Base-by-base conservation (phyloP, 2,888 invertebrate genomes). In the Chirona hameri region DNA sequence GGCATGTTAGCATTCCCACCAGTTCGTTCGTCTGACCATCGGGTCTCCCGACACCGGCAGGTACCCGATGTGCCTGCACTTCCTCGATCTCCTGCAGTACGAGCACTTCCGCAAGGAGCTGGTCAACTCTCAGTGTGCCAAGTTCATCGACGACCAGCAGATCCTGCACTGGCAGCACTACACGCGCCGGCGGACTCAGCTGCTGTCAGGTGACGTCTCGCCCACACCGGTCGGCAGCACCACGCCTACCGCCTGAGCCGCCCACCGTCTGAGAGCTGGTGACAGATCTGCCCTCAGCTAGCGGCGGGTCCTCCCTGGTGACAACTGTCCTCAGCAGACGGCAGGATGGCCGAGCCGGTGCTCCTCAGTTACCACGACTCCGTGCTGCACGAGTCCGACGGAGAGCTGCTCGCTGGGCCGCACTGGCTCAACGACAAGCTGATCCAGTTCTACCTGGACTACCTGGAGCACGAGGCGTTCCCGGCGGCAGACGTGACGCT, bases 141-240 rank as follows among this genome's bases (percentile, higher is more conserved):
- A 98, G 88, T 99, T 98, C 88, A 98, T 99, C 87, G 99, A 99
- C 86, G 99, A 99, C 87, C 99, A 99, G 88, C 97, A 98, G 85
- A 94, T 99, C 85, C 90, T 99, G 10, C 91, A 99, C 85, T 99
- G 99, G 99, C 99, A 99, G 87, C 98, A 99, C 89, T 99, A 99
- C 88, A 97, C 98, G 4, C 90, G 98, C 84, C 93, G 97, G 86
- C 91, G 99, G 82, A 95, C 93, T 85, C 91, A 94, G 86, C 90
- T 95, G 31, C 89, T 96, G 86, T 89, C 87, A 83, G 85, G 86
- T 24, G 76, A 76, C 14, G 21, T 12, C 7, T 39, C 76, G 1
- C 39, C 82, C 55, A 24, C 82, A 21, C 39, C 29, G n/a, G 46
- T 55, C 83, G 29, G 81, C 82, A 31, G 82, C 83, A 52, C 79